A percentile compares a stretch with the other conserved stretches of the same genome.
Evolutionary conservation across 2,113 vertebrate species (phyloP).

Genomic region (Eira barbara): DNA sequence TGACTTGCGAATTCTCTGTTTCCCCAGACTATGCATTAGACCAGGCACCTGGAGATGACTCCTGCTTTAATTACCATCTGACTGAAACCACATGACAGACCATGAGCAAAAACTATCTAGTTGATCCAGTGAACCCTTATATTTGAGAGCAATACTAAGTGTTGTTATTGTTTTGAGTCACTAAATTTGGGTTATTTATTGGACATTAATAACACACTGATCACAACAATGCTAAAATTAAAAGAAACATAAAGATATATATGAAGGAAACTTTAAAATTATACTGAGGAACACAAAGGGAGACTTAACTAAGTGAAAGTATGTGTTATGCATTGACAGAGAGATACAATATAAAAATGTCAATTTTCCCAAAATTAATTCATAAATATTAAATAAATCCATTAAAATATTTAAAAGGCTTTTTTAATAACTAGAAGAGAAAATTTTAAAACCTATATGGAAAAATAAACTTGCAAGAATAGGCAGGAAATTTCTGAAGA

Average conservation of each 20-base stretch:
- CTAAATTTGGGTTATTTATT: not conserved
- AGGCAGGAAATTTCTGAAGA: not conserved
- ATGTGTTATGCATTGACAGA: not conserved
- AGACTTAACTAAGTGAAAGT: not conserved
- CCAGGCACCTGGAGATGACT: not conserved
- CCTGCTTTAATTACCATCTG: not conserved
- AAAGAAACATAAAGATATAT: not conserved
- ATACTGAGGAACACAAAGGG: not conserved
- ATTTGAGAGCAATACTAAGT: not conserved
- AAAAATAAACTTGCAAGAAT: not conserved
- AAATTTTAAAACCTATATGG: not conserved
- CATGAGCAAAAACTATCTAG: not conserved
- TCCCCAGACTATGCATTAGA: not conserved
- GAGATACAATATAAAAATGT: not conserved
- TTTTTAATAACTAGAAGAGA: not conserved
- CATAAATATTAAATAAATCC: not conserved
- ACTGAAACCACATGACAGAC: not conserved
- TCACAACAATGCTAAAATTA: not conserved
- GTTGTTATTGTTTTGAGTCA: not conserved
- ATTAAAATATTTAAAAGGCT: not conserved
- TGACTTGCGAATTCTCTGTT: not conserved
- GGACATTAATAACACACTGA: not conserved
- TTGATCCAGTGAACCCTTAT: not conserved
- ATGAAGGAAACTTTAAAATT: not conserved
- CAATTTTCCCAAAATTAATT: not conserved